Conservation (phyloP, 2,797 vertebrate species). For the Anableps anableps region DNA sequence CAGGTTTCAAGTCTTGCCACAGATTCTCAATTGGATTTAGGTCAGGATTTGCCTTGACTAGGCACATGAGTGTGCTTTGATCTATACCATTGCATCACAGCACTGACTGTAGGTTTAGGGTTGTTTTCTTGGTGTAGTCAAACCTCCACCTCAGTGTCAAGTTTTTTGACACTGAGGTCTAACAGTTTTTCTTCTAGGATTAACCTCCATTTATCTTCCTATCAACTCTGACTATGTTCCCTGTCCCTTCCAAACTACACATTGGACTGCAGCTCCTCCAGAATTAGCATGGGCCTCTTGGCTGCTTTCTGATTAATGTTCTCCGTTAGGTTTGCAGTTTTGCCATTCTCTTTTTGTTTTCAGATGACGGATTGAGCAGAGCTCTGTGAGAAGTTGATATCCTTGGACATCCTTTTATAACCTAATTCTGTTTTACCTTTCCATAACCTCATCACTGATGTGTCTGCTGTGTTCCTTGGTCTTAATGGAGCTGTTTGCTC, state of each 20-base stretch:
- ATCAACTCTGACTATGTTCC: background rate
- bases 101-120: background rate
- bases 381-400: background rate
- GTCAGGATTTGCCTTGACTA: no score
- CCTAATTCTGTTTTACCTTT: background rate
- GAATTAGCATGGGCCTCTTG: no score
- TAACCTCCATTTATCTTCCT: background rate
- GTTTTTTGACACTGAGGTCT: background rate
- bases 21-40: no score
- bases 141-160: background rate
- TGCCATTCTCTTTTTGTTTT: background rate
- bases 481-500: background rate
- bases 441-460: background rate
- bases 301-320: no score
- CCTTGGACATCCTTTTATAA: background rate
- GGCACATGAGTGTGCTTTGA: no score
- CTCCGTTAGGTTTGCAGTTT: background rate
- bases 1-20: no score
- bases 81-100: no score
- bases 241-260: no score
- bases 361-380: background rate
- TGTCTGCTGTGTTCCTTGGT: background rate
- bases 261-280: no score
- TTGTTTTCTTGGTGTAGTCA: background rate
- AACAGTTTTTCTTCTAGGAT: background rate